A percentile compares a stretch with the other conserved stretches of the same genome.
Conservation (phyloP, 1,140 invertebrate species). For the Lanistes nyassanus region DNA sequence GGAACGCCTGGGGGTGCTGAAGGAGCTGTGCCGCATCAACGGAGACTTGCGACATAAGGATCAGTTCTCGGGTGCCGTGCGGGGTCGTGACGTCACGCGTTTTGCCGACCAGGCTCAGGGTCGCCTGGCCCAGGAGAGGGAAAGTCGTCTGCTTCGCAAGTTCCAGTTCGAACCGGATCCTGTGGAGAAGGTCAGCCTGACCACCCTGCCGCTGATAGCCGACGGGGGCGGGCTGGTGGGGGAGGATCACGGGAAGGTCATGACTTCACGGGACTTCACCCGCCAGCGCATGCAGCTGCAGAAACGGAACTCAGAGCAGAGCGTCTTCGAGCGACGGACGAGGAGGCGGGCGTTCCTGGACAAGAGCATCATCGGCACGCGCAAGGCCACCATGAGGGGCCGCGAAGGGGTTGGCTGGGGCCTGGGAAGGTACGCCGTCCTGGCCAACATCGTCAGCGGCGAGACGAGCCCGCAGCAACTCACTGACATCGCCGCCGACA, state of each 20-base stretch:
- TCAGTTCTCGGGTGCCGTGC: conserved; percentile 19
- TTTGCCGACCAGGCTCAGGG: conserved; percentile 11
- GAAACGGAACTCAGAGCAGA: conserved; percentile 12
- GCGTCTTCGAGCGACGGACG: conserved; percentile 3
- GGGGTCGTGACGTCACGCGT: conserved; percentile 11
- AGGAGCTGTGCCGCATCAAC: conserved; percentile 25
- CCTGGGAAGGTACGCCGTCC: too few relatives aligned
- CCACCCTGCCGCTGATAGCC: neutral
- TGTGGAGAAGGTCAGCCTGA: conserved; percentile 23
- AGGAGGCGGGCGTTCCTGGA: conserved; percentile 12
- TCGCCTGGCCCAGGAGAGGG: conserved; percentile 20
- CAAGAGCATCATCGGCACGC: conserved; percentile 8
- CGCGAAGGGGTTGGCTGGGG: too few relatives aligned
- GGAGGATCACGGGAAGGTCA: neutral
- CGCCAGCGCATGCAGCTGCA: conserved; percentile 19
- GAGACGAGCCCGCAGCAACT: too few relatives aligned
- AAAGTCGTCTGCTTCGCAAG: conserved; percentile 7
- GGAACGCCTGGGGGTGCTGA: conserved; percentile 23
- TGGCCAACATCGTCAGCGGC: too few relatives aligned
- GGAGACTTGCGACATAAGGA: conserved; percentile 3
- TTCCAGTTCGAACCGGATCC: conserved; percentile 27
- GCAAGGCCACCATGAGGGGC: neutral
- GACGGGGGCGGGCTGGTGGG: neutral
- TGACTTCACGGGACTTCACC: conserved; percentile 13
- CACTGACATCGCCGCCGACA: too few relatives aligned